Percentiles rank a stretch among this genome's conserved stretches.
phyloP scores from a whole-genome alignment of 2,113 vertebrate genomes.

The Pachypanchax playfairii region DNA sequence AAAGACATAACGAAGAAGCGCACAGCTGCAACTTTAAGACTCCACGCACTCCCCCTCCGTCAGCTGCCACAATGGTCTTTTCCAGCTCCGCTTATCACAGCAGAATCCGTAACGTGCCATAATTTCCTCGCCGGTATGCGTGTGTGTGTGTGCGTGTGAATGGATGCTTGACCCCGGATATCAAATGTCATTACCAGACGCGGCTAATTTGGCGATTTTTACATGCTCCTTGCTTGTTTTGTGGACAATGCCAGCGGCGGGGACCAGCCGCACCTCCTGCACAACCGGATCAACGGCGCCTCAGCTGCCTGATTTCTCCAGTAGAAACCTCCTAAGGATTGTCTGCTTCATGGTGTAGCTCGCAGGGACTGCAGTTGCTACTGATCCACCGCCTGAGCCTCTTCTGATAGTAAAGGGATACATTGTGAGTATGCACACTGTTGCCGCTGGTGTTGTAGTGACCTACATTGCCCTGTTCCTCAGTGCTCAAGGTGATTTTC shows the following conservation, averaged over 20 bases:
- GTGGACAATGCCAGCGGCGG: conserved; percentile 63
- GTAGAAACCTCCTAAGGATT: conserved; percentile 61
- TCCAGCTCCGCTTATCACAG: conserved; percentile 91
- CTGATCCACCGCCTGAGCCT: conserved; percentile 81
- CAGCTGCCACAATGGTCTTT: conserved; percentile 88
- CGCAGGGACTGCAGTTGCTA: conserved; percentile 84
- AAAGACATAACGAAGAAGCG: conserved; percentile 37
- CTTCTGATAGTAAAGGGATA: conserved; percentile 63
- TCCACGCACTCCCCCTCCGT: conserved; percentile 72
- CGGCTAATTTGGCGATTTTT: conserved; percentile 43
- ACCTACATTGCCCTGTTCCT: conserved; percentile 63
- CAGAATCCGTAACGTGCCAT: conserved; percentile 94
- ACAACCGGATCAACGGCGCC: conserved; percentile 53
- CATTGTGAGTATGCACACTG: conserved; percentile 71
- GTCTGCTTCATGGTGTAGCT: conserved; percentile 74
- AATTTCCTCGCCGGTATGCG: conserved; percentile 85
- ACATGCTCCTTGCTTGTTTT: neutral
- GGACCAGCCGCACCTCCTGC: conserved; percentile 43
- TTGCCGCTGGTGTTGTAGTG: conserved; percentile 49
- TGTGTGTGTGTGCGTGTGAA: conserved; percentile 4
- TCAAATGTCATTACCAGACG: conserved; percentile 68
- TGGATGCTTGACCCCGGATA: conserved; percentile 49
- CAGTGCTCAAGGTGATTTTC: conserved; percentile 76
- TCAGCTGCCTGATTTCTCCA: conserved; percentile 17
- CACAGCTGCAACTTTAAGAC: conserved; percentile 91